A percentile compares a stretch with the other conserved stretches of the same genome.
Evolutionary conservation across 2,797 vertebrate genomes (phyloP).

Genomic region (Mormyrops boulengeri): DNA sequence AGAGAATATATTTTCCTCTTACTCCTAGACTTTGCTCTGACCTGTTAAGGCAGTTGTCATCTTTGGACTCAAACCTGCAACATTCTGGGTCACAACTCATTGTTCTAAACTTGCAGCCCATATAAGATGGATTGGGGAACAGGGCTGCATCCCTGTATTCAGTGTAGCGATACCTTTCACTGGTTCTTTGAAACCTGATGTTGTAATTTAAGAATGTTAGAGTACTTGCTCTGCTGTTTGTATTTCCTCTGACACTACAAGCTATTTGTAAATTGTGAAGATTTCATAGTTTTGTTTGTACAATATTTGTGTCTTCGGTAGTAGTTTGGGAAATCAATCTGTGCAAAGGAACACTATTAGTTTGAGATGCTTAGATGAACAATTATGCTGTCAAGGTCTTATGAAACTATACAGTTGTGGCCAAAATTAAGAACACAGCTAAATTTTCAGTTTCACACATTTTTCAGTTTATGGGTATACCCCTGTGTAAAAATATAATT

Average conservation of each 20-base stretch:
- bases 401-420: not conserved
- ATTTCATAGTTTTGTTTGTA: not conserved
- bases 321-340: not conserved
- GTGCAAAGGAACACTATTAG: not conserved
- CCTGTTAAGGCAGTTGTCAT: not conserved
- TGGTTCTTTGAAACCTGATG: not conserved
- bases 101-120: not conserved
- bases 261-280: not conserved
- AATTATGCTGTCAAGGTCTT: not conserved
- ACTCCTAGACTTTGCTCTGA: not conserved
- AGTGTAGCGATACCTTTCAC: not conserved
- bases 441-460: not conserved
- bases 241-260: not conserved
- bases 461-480: not conserved
- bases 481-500: not conserved
- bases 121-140: not conserved
- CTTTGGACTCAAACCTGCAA: not conserved
- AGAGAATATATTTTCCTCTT: not conserved
- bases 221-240: not conserved
- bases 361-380: conserved; percentile 1
- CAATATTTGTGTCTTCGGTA: not conserved
- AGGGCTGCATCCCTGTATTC: not conserved
- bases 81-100: not conserved
- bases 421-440: not conserved
- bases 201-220: not conserved